Evolutionary conservation across 2,113 vertebrate species (phyloP), one percentile per base, ranked within the genome.

Genomic region (Nesogale talazaci): DNA sequence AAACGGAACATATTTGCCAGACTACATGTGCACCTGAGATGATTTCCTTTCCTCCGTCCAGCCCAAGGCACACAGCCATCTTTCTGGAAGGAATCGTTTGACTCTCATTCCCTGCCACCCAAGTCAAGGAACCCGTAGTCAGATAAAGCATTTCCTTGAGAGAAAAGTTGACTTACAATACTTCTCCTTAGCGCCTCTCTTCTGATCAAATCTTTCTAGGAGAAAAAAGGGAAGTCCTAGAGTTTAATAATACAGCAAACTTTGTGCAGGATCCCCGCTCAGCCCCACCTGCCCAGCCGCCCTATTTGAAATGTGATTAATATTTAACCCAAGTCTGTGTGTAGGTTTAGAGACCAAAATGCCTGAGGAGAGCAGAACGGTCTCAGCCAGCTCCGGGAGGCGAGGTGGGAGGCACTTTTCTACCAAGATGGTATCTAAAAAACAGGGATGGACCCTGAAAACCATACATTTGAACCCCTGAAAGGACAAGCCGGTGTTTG

Each of bases 121-220:
- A 67, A 79, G 12, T 82, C 63, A 88, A 92, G 46, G 86, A 77
- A 34, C 63, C 63, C 15, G 10, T 12, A 52, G n/a, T 27, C 67
- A 83, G 12, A 90, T 46, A 93, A 94, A 96, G 88, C 78, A 29
- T 34, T 96, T 86, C 27, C 57, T 94, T 94, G 80, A 96, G 96
- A 94, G 40, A 70, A 80, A 96, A 86, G 22, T 65, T 7, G 83
- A 67, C 63, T 95, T 97, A 92, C 93, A 93, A 87, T 67, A 72
- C 36, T 89, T 88, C 86, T 61, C 59, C 92, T 83, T 78, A 20
- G 19, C 8, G 8, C 70, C 5, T 0, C 8, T 77, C 38, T 88
- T 67, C 79, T 61, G 27, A 61, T 14, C 57, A 90, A 90, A 74
- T 16, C 77, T 46, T 93, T 22, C 83, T 61, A 90, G 90, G 65